phyloP scores from a whole-genome alignment of 2,797 vertebrate species.

The Thunnus albacares region DNA sequence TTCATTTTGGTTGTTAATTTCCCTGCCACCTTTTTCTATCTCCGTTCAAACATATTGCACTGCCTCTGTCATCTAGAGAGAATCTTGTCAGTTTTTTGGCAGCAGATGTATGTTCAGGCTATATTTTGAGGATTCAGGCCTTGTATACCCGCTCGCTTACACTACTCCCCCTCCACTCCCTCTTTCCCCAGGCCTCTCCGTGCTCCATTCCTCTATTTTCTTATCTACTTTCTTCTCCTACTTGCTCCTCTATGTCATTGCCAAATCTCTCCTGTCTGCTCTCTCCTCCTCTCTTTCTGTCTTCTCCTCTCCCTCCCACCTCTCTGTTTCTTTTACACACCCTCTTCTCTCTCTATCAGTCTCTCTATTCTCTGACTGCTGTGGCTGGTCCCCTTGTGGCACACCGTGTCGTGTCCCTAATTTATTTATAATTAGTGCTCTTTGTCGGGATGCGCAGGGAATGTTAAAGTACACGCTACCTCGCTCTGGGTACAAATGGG shows the following conservation, averaged over 20 bases:
- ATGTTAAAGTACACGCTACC: constrained; percentile 88
- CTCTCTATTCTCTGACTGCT: constrained; percentile 84
- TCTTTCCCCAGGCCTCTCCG: constrained; percentile 78
- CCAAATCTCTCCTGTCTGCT: constrained; percentile 82
- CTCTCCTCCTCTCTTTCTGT: constrained; percentile 63
- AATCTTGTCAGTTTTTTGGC: constrained; percentile 78
- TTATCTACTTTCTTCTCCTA: constrained; percentile 85
- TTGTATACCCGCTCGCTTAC: constrained; percentile 71
- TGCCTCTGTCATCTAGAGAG: constrained; percentile 69
- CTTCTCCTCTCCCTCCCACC: constrained; percentile 71
- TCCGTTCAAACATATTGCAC: constrained; percentile 78
- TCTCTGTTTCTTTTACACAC: constrained; percentile 77
- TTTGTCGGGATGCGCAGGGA: constrained; percentile 88
- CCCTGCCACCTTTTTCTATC: constrained; percentile 78
- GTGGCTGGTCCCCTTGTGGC: constrained; percentile 85
- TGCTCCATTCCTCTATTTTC: constrained; percentile 83
- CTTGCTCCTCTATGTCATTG: constrained; percentile 83
- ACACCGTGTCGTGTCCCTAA: constrained; percentile 89
- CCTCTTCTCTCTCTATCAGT: constrained; percentile 81
- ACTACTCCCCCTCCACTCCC: constrained; percentile 54
- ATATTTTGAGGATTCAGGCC: constrained; percentile 81
- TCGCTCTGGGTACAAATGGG: constrained; percentile 88
- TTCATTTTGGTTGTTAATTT: constrained; percentile 78
- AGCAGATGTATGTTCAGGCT: constrained; percentile 74
- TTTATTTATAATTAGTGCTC: constrained; percentile 92